Conservation (phyloP, 2,888 invertebrate species). For the Gastracanthus pulcherrimus region DNA sequence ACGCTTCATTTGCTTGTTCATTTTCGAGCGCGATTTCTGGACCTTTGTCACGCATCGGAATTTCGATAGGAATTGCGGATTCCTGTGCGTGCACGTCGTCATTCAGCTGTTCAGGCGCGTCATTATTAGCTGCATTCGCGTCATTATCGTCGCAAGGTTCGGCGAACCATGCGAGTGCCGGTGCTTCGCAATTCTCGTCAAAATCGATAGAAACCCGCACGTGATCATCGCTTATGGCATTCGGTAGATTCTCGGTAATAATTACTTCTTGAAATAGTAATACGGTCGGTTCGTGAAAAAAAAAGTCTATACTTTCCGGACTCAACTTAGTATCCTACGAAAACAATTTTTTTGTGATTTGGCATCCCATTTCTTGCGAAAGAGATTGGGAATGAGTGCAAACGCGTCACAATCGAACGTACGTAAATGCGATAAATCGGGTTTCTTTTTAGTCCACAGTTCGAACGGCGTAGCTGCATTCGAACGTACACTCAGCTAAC, state of each 20-base stretch:
- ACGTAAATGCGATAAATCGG: constrained; percentile 49
- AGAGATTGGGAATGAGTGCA: constrained; percentile 20
- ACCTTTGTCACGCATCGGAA: neutral
- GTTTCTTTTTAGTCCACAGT: constrained; percentile 54
- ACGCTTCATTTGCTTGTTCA: neutral
- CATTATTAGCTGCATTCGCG: neutral
- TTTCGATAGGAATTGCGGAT: neutral
- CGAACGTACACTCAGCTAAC: constrained; percentile 44
- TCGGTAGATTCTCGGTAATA: constrained; percentile 13
- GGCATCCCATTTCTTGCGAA: constrained; percentile 54
- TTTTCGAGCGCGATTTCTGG: neutral
- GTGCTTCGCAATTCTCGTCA: neutral
- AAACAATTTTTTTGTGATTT: constrained; percentile 50
- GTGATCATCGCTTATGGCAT: too few relatives aligned
- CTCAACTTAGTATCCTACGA: constrained; percentile 53
- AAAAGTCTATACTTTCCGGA: constrained; percentile 54
- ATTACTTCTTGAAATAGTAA: constrained; percentile 46
- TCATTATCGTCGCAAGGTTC: neutral
- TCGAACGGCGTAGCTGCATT: constrained; percentile 46
- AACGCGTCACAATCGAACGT: constrained; percentile 53
- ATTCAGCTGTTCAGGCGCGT: neutral
- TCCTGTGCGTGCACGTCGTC: neutral
- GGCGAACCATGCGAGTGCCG: neutral
- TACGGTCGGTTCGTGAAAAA: constrained; percentile 9
- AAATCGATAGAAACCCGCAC: neutral